Evolutionary conservation across 2,113 vertebrate species (phyloP).

Genomic region (Psettodes erumei): DNA sequence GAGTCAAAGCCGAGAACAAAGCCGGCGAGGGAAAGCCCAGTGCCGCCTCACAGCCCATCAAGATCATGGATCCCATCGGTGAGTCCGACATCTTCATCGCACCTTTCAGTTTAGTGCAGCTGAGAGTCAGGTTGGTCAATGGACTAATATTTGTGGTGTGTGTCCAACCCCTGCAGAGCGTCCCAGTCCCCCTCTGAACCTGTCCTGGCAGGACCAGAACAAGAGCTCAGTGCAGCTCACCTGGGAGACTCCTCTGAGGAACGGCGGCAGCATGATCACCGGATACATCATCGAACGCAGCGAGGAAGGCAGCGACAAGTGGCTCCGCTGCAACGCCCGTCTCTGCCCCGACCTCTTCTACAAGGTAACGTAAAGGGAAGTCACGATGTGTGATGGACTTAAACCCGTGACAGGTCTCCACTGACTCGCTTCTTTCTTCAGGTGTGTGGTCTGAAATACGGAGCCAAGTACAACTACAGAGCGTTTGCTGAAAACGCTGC

Average conservation of each 20-base stretch:
- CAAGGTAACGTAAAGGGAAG: constrained; percentile 82
- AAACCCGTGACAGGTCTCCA: too few species aligned
- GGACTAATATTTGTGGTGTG: not conserved
- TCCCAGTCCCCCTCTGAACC: constrained; percentile 93
- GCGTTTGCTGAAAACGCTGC: constrained; percentile 96
- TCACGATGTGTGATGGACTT: too few species aligned
- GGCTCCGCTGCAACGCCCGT: constrained; percentile 93
- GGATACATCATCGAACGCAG: constrained; percentile 93
- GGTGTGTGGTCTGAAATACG: constrained; percentile 92
- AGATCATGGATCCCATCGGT: constrained; percentile 97
- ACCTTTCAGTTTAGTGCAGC: too few species aligned
- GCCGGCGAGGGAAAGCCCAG: constrained; percentile 96
- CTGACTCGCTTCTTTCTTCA: too few species aligned
- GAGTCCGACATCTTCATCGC: constrained; percentile 62
- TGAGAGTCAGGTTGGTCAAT: too few species aligned
- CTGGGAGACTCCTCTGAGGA: constrained; percentile 93
- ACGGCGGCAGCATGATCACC: constrained; percentile 92
- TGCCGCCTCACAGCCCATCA: constrained; percentile 90
- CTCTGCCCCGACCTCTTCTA: constrained; percentile 90
- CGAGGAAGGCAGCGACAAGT: constrained; percentile 92
- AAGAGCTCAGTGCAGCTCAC: constrained; percentile 91
- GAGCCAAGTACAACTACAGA: constrained; percentile 92
- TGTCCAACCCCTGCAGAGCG: constrained; percentile 83
- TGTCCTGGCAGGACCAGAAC: constrained; percentile 90
- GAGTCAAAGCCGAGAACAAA: constrained; percentile 95